Evolutionary conservation across 2,113 vertebrate genomes (phyloP).

Genomic region (Embiotoca jacksoni): DNA sequence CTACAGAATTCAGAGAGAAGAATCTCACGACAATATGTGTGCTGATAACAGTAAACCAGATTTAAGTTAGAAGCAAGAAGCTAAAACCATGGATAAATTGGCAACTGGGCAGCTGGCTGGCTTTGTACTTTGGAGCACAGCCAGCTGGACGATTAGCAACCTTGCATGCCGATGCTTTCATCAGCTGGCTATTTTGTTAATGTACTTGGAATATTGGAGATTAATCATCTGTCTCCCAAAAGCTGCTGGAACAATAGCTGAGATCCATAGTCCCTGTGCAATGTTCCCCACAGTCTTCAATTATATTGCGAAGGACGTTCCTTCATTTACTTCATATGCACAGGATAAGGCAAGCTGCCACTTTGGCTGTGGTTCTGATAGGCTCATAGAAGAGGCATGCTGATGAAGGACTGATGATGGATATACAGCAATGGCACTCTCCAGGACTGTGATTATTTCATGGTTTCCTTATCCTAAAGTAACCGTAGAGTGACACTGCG

Average conservation of each 20-base stretch:
- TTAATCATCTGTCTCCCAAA: slow-evolving; percentile 44
- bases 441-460: slow-evolving; percentile 50
- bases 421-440: slow-evolving; percentile 35
- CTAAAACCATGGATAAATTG: slow-evolving; percentile 41
- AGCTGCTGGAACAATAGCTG: slow-evolving; percentile 51
- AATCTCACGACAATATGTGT: slow-evolving; percentile 5
- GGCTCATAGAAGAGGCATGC: slow-evolving; percentile 44
- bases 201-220: slow-evolving; percentile 54
- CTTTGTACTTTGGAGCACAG: slow-evolving; percentile 32
- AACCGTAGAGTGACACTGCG: slow-evolving; percentile 55
- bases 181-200: slow-evolving; percentile 65
- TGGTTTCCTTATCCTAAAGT: slow-evolving; percentile 59
- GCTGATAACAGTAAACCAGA: slow-evolving; percentile 26
- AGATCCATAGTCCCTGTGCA: slow-evolving; percentile 35
- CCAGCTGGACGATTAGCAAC: slow-evolving; percentile 55
- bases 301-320: slow-evolving; percentile 35
- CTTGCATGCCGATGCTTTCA: slow-evolving; percentile 56
- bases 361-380: slow-evolving; percentile 45
- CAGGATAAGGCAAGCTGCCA: slow-evolving; percentile 45
- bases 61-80: slow-evolving; percentile 37
- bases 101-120: slow-evolving; percentile 34
- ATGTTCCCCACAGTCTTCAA: slow-evolving; percentile 20
- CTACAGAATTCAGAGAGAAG: not conserved
- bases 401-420: slow-evolving; percentile 59
- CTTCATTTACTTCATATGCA: slow-evolving; percentile 47